Conservation (phyloP, 2,113 vertebrate genomes). For the Lampris megalopsis region DNA sequence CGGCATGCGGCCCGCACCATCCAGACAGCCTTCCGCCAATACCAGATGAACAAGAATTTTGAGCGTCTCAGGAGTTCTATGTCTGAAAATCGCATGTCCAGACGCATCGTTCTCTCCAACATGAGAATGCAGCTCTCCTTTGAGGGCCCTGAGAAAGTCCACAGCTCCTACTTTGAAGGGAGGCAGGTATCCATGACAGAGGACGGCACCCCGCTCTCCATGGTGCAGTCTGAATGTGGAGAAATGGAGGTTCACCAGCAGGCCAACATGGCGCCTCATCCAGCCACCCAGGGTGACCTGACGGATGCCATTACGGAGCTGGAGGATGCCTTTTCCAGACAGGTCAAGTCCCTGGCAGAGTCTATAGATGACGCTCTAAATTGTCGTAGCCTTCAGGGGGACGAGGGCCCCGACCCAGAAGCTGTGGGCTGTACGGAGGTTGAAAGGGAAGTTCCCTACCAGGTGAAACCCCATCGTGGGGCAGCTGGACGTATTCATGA, state of each 20-base stretch:
- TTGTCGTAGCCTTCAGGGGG: constrained; percentile 91
- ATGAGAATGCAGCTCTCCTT: constrained; percentile 99
- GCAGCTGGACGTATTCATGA: constrained; percentile 86
- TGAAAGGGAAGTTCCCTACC: constrained; percentile 80
- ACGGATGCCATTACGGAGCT: constrained; percentile 94
- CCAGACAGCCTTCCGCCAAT: constrained; percentile 97
- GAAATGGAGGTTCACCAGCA: constrained; percentile 84
- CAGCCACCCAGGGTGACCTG: constrained; percentile 86
- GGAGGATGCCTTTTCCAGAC: constrained; percentile 96
- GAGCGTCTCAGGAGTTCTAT: constrained; percentile 97
- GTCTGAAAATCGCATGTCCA: constrained; percentile 99
- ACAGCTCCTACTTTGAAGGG: constrained; percentile 95
- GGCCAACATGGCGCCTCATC: constrained; percentile 84
- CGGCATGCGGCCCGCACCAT: constrained; percentile 98
- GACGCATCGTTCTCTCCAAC: constrained; percentile 97
- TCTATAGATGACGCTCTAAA: constrained; percentile 98
- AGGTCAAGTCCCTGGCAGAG: constrained; percentile 96
- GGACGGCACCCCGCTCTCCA: constrained; percentile 84
- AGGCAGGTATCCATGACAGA: constrained; percentile 93
- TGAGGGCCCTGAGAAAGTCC: constrained; percentile 95
- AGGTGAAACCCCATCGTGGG: constrained; percentile 82
- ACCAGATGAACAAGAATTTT: constrained; percentile 99
- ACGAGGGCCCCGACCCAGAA: constrained; percentile 86
- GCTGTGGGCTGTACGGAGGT: constrained; percentile 77
- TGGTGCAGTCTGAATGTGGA: constrained; percentile 85